Base-by-base conservation (phyloP, 2,888 invertebrate species). In the Scaptomyza tumidula region DNA sequence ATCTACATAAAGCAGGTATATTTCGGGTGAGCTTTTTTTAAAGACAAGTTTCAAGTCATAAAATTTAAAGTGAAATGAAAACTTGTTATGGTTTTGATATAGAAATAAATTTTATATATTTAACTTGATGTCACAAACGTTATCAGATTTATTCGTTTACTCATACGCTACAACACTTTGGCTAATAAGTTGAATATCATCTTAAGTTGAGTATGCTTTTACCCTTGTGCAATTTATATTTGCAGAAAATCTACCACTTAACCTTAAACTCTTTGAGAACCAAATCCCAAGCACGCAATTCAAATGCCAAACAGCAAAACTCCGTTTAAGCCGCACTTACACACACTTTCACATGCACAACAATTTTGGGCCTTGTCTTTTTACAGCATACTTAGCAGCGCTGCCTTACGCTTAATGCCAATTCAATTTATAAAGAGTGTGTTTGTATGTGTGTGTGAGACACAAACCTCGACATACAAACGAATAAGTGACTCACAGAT, bases 341-440 rank as follows among this genome's bases (percentile, higher is more conserved):
- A 50, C 59, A 63, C 44, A 24, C 29, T 16, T 14, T 24, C 24
- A 24, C 24, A 24, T 24, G 24, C 24, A 44, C 16, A 41, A 35
- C 53, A 49, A 31, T 52, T 46, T 61, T 41, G 44, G 53, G 64
- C 57, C 59, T 67, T 75, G 75, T 65, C 75, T 78, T 79, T 85
- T 80, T 78, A 67, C 72, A 75, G 78, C 76, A 74, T 78, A 83
- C 80, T 83, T 71, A 86, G 66, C 70, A 60, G 84, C 63, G 76
- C 66, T 43, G 81, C 79, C 81, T 86, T 83, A 76, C 77, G 77
- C 84, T 79, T 86, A 83, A 83, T 86, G 80, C 81, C 86, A 84
- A 83, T 83, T 83, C 84, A 83, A 83, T 83, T 83, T 83, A 74
- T 72, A 83, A 83, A 78, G 71, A 74, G 65, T 76, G 65, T 49